Evolutionary conservation across 23 tunicate genomes (phyloP).

Genomic region (Ascidia mentula): DNA sequence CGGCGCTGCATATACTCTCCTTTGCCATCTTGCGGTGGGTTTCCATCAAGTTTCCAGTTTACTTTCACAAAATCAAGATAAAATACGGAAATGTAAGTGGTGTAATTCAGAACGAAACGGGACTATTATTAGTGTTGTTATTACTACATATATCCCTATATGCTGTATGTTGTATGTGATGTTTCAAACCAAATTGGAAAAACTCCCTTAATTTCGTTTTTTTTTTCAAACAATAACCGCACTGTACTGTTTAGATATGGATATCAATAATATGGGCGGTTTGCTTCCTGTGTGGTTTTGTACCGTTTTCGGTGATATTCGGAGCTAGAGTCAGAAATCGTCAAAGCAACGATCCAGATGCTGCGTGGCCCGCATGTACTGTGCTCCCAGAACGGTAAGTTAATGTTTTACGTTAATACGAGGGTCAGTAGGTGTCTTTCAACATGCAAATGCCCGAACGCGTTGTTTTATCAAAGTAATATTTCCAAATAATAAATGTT

Average conservation of each 20-base stretch:
- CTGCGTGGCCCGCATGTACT: slow-evolving; percentile 76
- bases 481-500: too few relatives aligned
- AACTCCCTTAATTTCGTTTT: too few relatives aligned
- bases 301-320: slow-evolving; percentile 40
- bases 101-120: too few relatives aligned
- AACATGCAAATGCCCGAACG: too few relatives aligned
- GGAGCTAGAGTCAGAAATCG: slow-evolving; percentile 38
- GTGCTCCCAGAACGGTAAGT: slow-evolving; percentile 37
- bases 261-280: slow-evolving; percentile 49
- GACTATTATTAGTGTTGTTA: too few relatives aligned
- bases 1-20: slow-evolving; percentile 67
- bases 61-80: slow-evolving; percentile 25
- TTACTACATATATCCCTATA: too few relatives aligned
- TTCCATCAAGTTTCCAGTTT: slow-evolving; percentile 38
- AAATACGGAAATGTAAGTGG: slow-evolving; percentile 40
- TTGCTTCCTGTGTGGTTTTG: slow-evolving; percentile 44
- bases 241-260: slow-evolving; percentile 62
- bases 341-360: slow-evolving; percentile 19
- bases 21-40: slow-evolving; percentile 55
- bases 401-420: too few relatives aligned
- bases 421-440: too few relatives aligned
- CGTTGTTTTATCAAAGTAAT: too few relatives aligned
- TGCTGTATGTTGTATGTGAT: too few relatives aligned
- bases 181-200: too few relatives aligned
- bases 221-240: too few relatives aligned